Evolutionary conservation across 2,888 invertebrate species (phyloP), one percentile per base, ranked within the genome.

Genomic region (Apotomis capreana): DNA sequence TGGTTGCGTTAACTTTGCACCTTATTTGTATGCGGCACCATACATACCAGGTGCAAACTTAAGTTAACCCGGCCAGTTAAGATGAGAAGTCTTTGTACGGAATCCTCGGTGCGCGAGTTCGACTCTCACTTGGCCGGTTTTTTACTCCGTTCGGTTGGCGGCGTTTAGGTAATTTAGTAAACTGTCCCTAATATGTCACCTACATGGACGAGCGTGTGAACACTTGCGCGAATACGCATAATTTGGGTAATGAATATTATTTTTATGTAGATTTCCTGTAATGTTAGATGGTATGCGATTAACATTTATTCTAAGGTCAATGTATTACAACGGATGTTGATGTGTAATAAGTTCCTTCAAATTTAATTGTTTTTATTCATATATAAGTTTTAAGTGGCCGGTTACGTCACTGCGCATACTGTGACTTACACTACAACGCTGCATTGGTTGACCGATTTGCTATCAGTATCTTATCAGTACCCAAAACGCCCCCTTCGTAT

Each of bases 181-280:
- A 71, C 49, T 67, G 61, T 55, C 40, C 55, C 60, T 61, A 70
- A 70, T 70, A 61, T 61, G 55, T 71, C 70, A 58, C 52, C 54
- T 49, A 65, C n/a, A 44, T 67, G 13, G 70, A 51, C 10, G 46
- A n/a, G 37, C 46, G 65, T 61, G 67, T 57, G 55, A 71, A 67
- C 57, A 67, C 60, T 70, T 64, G 52, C 52, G 52, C 60, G 13
- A 4, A 26, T 0, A 10, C 36, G 46, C 64, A 59, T 54, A 65
- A 46, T 64, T 70, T 59, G 49, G 40, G n/a, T n/a, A 36, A 37
- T 64, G 3, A 62, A 55, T 52, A n/a, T 46, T 12, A 54, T 59
- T 37, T 55, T 55, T 69, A 37, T 46, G 44, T 54, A 59, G 46
- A 36, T 37, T 6, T 13, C 46, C 58, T 12, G 12, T 5, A 15